phyloP scores from a whole-genome alignment of 2,888 invertebrate species.

The Callinectes sapidus region DNA sequence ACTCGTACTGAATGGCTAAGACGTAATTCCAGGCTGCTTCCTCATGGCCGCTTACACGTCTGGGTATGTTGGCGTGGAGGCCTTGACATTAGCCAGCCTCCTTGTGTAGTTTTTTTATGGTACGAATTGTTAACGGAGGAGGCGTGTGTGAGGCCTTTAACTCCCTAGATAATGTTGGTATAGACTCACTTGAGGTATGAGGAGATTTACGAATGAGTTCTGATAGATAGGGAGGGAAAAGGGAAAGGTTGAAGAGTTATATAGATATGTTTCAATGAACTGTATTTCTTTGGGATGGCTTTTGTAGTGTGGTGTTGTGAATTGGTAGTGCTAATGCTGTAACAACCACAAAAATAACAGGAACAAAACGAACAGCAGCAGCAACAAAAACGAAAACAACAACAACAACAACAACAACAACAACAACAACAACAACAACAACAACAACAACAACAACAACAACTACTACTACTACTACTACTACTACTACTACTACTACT shows the following conservation, averaged over 20 bases:
- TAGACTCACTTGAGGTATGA: neutral
- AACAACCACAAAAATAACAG: neutral
- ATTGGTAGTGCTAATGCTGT: neutral
- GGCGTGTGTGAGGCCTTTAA: neutral
- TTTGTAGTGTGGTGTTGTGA: neutral
- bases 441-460: constrained; percentile 9
- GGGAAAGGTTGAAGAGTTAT: neutral
- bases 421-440: neutral
- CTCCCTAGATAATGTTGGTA: neutral
- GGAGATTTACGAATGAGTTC: neutral
- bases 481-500: constrained; percentile 1
- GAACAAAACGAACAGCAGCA: neutral
- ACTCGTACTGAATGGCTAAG: neutral
- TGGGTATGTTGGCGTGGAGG: neutral
- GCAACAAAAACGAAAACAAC: neutral
- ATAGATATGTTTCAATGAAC: neutral
- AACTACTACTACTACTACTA: neutral
- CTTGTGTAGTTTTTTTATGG: neutral
- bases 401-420: neutral
- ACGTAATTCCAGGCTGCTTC: neutral
- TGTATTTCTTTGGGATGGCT: neutral
- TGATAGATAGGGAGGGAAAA: neutral
- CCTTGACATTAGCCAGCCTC: neutral
- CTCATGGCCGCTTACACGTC: neutral
- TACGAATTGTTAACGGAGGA: neutral